phyloP scores from a whole-genome alignment of 2,113 vertebrate species.

The Hemicordylus capensis region DNA sequence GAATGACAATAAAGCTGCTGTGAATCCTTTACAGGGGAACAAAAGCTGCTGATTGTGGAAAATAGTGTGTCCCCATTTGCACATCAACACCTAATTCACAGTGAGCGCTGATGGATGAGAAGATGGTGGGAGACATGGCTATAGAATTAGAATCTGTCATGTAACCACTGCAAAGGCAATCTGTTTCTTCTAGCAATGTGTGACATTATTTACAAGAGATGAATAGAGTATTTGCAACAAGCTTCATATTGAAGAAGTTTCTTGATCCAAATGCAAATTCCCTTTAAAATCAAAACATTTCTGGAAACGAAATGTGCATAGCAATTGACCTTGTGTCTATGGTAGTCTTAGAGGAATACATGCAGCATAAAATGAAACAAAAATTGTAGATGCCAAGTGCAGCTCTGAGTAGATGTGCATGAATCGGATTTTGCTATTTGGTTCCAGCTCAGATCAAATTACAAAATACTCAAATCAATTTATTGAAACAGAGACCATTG shows the following conservation, averaged over 20 bases:
- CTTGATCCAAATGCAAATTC: neutral
- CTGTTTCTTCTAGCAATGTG: fast-evolving
- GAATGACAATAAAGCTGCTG: neutral
- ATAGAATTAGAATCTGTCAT: neutral
- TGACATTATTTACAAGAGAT: neutral
- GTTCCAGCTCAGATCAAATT: too few species aligned
- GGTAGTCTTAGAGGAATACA: neutral
- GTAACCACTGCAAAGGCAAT: neutral
- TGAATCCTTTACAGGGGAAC: neutral
- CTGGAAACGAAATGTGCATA: neutral
- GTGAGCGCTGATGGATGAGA: neutral
- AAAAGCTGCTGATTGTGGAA: neutral
- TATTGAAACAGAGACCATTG: too few species aligned
- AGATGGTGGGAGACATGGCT: neutral
- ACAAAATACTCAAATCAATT: too few species aligned
- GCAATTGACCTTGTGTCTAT: neutral
- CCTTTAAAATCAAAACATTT: neutral
- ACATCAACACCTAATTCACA: slow-evolving; percentile 26
- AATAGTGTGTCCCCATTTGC: neutral
- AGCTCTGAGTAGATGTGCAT: too few species aligned
- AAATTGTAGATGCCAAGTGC: too few species aligned
- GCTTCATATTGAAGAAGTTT: neutral
- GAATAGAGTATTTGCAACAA: neutral
- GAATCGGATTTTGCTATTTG: too few species aligned
- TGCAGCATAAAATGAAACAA: neutral